These are phyloP conservation scores for Trissolcus japonicus DNA, from an alignment of 2,888 invertebrate species.

Conservation along the genomic window DNA sequence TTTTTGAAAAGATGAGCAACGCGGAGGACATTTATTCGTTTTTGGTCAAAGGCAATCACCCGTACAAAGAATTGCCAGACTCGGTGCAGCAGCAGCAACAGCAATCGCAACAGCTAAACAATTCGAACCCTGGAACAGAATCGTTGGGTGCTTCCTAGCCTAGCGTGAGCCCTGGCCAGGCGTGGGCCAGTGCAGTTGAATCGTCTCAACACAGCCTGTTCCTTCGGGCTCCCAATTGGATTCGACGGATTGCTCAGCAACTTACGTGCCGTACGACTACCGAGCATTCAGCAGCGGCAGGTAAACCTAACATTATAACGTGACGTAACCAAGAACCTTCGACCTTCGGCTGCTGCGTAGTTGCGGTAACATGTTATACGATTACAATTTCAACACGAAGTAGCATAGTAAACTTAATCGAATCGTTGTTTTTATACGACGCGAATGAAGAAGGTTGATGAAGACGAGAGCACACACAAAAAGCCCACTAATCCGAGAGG, in stretches of 20 bases:
- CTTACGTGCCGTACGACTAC: conserved; percentile 46
- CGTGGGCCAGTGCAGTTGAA: conserved; percentile 66
- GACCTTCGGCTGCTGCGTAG: conserved; percentile 34
- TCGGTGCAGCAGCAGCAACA: conserved; percentile 68
- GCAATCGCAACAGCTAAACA: conserved; percentile 36
- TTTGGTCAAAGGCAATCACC: conserved; percentile 93
- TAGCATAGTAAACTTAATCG: conserved; percentile 39
- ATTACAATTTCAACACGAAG: conserved; percentile 34
- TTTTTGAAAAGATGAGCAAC: conserved; percentile 97
- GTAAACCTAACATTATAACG: conserved; percentile 41
- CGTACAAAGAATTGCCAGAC: conserved; percentile 79
- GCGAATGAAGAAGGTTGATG: conserved; percentile 15
- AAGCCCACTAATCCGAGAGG: neutral
- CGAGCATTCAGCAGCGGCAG: conserved; percentile 38
- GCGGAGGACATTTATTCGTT: conserved; percentile 98
- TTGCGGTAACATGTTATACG: conserved; percentile 43
- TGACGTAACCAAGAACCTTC: conserved; percentile 32
- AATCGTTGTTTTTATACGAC: conserved; percentile 35
- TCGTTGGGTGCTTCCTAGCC: conserved; percentile 74
- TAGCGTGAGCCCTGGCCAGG: conserved; percentile 71
- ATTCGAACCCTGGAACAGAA: conserved; percentile 61
- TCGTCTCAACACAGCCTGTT: conserved; percentile 71
- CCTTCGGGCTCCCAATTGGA: conserved; percentile 68
- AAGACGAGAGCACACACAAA: neutral
- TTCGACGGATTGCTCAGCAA: conserved; percentile 68